Conservation (phyloP, 2,888 invertebrate genomes). For the Tipula lateralis region DNA sequence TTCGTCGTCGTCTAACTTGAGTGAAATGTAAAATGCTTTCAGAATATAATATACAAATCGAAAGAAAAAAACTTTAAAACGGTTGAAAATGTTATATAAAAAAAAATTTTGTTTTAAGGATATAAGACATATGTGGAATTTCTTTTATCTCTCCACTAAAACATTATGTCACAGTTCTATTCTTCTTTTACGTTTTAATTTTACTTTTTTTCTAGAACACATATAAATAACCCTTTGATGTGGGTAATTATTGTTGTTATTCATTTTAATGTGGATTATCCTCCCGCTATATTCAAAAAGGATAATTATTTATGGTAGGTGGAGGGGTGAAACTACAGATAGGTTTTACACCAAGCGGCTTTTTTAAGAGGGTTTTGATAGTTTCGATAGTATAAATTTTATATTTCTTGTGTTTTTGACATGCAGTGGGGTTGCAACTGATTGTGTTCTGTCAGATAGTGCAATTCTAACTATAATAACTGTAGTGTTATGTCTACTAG, state of each 20-base stretch:
- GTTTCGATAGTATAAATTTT: too few species aligned
- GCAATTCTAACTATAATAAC: too few species aligned
- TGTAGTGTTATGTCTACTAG: too few species aligned
- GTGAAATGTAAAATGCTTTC: constrained; percentile 13
- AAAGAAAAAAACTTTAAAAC: background rate
- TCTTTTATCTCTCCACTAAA: constrained; percentile 7
- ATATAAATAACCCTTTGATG: constrained; percentile 24
- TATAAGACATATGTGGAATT: constrained; percentile 11
- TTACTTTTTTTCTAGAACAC: background rate
- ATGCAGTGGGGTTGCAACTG: too few species aligned
- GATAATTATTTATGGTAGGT: background rate
- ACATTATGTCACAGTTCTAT: background rate
- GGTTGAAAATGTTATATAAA: background rate
- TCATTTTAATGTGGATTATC: background rate
- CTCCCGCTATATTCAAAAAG: background rate
- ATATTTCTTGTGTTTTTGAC: too few species aligned
- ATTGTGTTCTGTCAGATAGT: too few species aligned
- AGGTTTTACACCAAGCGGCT: too few species aligned
- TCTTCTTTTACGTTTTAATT: background rate
- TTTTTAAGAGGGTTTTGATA: background rate
- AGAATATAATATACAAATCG: background rate
- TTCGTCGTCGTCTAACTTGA: constrained; percentile 4
- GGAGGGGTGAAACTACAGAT: background rate
- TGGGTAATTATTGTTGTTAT: background rate
- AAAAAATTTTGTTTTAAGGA: background rate